phyloP scores from a whole-genome alignment of 1,140 invertebrate species.

The Eriocheir sinensis region DNA sequence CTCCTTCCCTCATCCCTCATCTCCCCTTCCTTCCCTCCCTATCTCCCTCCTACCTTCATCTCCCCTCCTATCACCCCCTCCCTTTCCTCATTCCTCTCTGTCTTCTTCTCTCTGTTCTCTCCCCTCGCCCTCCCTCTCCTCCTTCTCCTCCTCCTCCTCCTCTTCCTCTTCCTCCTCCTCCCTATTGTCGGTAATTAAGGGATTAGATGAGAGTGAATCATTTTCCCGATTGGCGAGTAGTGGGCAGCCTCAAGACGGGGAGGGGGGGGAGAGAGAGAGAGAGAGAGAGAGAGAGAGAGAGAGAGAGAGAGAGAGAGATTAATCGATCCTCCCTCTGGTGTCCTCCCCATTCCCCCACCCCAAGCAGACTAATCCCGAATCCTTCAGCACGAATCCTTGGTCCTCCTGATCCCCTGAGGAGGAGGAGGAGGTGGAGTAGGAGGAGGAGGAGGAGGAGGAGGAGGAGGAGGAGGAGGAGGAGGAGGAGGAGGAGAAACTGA shows the following conservation, averaged over 20 bases:
- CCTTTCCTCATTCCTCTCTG: neutral
- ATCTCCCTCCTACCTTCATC: no score
- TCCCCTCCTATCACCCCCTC: neutral
- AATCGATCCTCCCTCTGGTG: neutral
- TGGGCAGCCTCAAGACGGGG: neutral
- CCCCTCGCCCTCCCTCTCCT: neutral
- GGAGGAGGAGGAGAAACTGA: no score
- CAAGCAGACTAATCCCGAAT: neutral
- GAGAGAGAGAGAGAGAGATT: neutral
- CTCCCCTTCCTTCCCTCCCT: neutral
- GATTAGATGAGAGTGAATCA: constrained; percentile 43
- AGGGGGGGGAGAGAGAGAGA: constrained; percentile 19
- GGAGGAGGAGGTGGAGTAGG: neutral
- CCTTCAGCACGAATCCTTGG: neutral
- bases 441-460: neutral
- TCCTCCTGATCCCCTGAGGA: neutral
- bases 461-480: neutral
- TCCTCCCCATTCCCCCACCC: no score
- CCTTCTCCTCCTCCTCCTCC: neutral
- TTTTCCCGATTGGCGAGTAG: constrained; percentile 5
- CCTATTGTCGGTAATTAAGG: constrained; percentile 46
- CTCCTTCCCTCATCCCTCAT: no score
- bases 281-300: neutral
- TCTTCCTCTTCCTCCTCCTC: neutral
- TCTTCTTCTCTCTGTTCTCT: no score